These are phyloP conservation scores for Dolomedes plantarius DNA, from an alignment of 2,888 invertebrate genomes.

Conservation along the genomic window DNA sequence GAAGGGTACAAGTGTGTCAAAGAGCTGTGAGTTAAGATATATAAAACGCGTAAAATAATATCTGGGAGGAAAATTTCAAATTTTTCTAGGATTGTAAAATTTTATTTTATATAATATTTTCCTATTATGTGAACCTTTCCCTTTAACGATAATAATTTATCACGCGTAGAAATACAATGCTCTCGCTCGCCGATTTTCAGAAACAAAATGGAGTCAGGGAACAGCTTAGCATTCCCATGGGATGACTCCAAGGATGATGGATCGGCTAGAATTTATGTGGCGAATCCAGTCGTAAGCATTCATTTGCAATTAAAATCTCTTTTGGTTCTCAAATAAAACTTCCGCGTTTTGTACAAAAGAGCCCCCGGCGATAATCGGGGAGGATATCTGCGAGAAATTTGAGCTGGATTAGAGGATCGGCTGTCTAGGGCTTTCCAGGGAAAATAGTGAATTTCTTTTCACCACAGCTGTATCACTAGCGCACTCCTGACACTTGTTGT, in stretches of 20 bases:
- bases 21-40: no score
- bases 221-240: background rate
- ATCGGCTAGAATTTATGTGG: background rate
- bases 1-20: no score
- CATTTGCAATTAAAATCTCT: conserved; percentile 1
- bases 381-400: background rate
- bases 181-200: no score
- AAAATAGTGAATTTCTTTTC: no score
- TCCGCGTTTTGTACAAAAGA: background rate
- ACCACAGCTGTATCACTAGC: background rate
- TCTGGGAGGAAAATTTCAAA: no score
- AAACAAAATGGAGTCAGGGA: background rate
- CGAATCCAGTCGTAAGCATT: background rate
- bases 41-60: no score
- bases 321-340: conserved; percentile 1
- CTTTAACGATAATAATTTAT: no score
- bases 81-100: no score
- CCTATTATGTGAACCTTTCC: no score
- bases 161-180: no score
- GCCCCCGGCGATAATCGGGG: background rate
- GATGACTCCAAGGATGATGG: background rate
- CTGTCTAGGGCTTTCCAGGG: background rate
- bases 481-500: background rate
- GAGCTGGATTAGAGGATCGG: background rate
- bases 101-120: no score